Evolutionary conservation across 2,888 invertebrate genomes (phyloP).

Genomic region (Cyaniris semiargus): DNA sequence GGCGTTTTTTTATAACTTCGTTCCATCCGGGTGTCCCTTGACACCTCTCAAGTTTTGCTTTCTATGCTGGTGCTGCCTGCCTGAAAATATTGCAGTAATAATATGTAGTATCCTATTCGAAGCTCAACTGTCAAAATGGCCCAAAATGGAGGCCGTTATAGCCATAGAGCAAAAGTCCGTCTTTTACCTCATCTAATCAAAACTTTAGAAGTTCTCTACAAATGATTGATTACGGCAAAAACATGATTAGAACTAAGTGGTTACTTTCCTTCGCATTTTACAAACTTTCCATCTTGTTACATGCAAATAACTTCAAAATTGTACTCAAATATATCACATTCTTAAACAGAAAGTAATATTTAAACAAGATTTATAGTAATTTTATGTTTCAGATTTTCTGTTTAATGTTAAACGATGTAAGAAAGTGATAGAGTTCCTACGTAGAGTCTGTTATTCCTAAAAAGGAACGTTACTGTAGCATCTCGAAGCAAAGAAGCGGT

Average conservation of each 20-base stretch:
- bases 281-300: constrained; percentile 6
- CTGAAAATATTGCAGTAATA: too few species aligned
- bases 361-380: not conserved
- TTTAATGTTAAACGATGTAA: not conserved
- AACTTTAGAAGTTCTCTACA: not conserved
- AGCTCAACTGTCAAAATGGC: too few species aligned
- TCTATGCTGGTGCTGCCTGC: too few species aligned
- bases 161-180: not conserved
- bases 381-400: not conserved
- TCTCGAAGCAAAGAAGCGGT: too few species aligned
- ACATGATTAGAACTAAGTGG: not conserved
- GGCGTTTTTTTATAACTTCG: too few species aligned
- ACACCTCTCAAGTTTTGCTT: too few species aligned
- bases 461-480: too few species aligned
- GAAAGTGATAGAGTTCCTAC: too few species aligned
- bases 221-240: not conserved
- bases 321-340: not conserved
- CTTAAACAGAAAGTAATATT: not conserved
- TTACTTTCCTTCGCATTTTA: constrained; percentile 4
- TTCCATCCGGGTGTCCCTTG: too few species aligned
- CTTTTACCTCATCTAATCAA: not conserved
- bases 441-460: too few species aligned
- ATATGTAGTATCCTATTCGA: too few species aligned
- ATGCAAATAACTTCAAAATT: constrained; percentile 9
- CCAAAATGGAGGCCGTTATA: too few species aligned